A percentile compares a stretch with the other conserved stretches of the same genome.
phyloP scores from a whole-genome alignment of 35 echinoderm and acorn worm species.

The Patiria miniata region DNA sequence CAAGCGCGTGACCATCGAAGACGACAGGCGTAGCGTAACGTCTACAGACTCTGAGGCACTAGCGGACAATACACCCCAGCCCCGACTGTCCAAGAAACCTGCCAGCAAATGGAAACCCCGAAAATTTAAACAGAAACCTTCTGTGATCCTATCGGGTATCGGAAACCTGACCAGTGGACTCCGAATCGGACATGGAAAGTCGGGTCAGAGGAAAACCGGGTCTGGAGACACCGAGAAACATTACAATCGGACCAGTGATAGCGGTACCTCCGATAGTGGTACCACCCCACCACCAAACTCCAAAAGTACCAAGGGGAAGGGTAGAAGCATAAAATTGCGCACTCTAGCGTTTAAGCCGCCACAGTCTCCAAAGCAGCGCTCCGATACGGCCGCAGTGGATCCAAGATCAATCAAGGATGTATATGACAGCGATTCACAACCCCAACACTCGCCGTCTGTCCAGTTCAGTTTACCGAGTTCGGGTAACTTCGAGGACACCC shows the following conservation, averaged over 20 bases:
- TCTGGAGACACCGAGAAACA: background rate
- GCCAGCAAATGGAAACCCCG: constrained; percentile 52
- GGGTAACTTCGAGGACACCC: background rate
- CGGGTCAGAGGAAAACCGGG: background rate
- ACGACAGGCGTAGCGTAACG: constrained; percentile 34
- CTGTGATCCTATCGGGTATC: constrained; percentile 50
- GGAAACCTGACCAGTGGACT: constrained; percentile 57
- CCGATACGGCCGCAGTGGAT: background rate
- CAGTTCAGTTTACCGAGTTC: background rate
- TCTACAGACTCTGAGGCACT: constrained; percentile 57
- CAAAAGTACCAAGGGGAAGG: background rate
- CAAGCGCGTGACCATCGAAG: constrained; percentile 47
- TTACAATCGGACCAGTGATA: constrained; percentile 30
- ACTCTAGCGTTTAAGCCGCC: background rate
- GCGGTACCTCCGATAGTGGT: background rate
- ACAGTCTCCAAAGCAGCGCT: background rate
- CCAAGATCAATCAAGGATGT: background rate
- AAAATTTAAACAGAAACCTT: constrained; percentile 61
- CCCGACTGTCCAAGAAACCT: constrained; percentile 59
- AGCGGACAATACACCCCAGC: constrained; percentile 26
- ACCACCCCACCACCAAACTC: constrained; percentile 17
- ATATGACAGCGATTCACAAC: background rate
- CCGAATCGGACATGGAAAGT: constrained; percentile 37
- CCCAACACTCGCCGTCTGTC: background rate
- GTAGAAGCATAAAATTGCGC: constrained; percentile 11